A percentile compares a stretch with the other conserved stretches of the same genome.
These are phyloP conservation scores for Chelidonichthys spinosus DNA, from an alignment of 2,797 vertebrate genomes.

Conservation along the genomic window DNA sequence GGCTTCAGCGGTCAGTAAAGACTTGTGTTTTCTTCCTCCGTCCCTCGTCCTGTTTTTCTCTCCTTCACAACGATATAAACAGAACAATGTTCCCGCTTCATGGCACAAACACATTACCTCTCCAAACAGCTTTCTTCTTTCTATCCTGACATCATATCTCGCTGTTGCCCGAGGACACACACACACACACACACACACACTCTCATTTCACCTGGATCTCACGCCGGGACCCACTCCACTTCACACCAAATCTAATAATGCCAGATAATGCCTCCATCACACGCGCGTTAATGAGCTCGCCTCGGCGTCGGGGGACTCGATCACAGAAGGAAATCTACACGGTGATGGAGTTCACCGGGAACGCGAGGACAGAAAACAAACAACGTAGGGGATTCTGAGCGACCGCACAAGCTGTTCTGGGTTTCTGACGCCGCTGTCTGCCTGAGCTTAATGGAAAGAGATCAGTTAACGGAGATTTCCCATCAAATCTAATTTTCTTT, in stretches of 20 bases:
- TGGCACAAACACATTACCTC: slow-evolving; percentile 35
- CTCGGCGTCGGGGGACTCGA: slow-evolving; percentile 42
- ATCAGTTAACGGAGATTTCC: slow-evolving; percentile 27
- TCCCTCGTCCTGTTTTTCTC: neutral
- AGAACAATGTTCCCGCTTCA: neutral
- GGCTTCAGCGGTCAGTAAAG: too few species aligned
- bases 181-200: slow-evolving; percentile 19
- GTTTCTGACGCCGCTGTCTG: slow-evolving; percentile 11
- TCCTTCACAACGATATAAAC: slow-evolving; percentile 7
- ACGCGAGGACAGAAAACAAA: slow-evolving; percentile 59
- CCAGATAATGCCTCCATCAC: slow-evolving; percentile 68
- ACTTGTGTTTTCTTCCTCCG: neutral
- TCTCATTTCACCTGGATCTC: slow-evolving; percentile 69
- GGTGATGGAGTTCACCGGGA: slow-evolving; percentile 51
- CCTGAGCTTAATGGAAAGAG: slow-evolving; percentile 21
- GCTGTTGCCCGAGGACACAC: slow-evolving; percentile 40
- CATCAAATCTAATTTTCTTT: slow-evolving; percentile 28
- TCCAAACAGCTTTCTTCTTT: slow-evolving; percentile 7
- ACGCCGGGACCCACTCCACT: slow-evolving; percentile 40
- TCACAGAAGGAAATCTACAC: slow-evolving; percentile 52
- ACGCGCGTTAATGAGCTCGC: slow-evolving; percentile 60
- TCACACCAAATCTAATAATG: slow-evolving; percentile 72
- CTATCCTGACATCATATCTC: slow-evolving; percentile 37
- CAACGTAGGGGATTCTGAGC: slow-evolving; percentile 51
- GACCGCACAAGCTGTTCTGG: slow-evolving; percentile 50